Conservation (phyloP, 92 coral and sea anemone genomes). For the Pocillopora grandis region DNA sequence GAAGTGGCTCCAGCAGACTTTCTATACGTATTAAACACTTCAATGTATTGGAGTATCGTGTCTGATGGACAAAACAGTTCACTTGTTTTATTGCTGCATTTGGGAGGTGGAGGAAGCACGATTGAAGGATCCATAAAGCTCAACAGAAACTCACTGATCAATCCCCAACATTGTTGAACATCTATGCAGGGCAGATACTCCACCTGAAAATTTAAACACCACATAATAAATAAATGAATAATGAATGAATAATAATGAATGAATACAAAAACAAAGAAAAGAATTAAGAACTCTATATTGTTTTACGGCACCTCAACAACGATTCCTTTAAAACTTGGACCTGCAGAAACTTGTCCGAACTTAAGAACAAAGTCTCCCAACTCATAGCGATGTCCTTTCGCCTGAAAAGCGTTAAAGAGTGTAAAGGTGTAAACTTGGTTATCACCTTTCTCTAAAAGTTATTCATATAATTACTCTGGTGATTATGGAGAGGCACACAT, state of each 20-base stretch:
- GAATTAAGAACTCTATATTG: not conserved
- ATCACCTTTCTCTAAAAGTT: no score
- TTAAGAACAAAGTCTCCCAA: constrained; percentile 93
- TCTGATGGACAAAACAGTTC: constrained; percentile 83
- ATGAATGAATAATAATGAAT: no score
- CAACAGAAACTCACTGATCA: constrained; percentile 76
- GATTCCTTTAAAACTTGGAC: constrained; percentile 95
- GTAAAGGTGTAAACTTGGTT: not conserved
- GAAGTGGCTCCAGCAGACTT: constrained; percentile 30
- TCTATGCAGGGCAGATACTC: constrained; percentile 93
- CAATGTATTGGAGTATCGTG: constrained; percentile 81
- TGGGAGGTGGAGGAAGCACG: constrained; percentile 74
- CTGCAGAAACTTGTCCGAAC: constrained; percentile 94
- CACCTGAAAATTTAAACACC: constrained; percentile 49
- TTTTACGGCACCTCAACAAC: constrained; percentile 71
- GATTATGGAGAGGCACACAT: no score
- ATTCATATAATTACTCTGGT: no score
- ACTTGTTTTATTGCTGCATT: constrained; percentile 66
- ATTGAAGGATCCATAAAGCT: constrained; percentile 83
- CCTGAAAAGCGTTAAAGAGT: constrained; percentile 44
- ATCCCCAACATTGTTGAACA: constrained; percentile 88
- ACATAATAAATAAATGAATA: not conserved
- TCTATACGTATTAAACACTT: constrained; percentile 77
- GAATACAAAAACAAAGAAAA: not conserved
- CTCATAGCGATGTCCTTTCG: constrained; percentile 96